Base-by-base conservation (phyloP, 2,797 vertebrate genomes). In the Novumbra hubbsi region DNA sequence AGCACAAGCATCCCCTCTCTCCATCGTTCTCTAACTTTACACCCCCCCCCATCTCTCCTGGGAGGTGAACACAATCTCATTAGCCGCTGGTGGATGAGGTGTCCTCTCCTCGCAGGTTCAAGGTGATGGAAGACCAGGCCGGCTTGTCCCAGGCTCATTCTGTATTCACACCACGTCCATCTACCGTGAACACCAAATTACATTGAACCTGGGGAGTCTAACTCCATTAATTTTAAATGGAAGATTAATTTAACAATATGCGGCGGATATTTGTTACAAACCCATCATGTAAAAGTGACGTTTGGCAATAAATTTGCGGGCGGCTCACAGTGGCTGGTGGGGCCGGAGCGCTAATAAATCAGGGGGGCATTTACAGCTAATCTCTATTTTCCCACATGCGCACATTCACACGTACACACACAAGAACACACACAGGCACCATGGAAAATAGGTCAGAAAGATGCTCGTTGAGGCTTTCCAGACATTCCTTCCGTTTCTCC, bases 211-310 rank as follows among this genome's bases (percentile, higher is more conserved):
- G 94, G 97, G 97, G 96, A 98, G 96, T 98, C 96, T 95, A 97
- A 98, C 96, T 98, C 96, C 96, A 99, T 99, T 98, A 98, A 98
- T 98, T 98, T 98, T 97, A 98, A 98, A 99, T 97, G 97, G 96
- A 97, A 98, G 96, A 98, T 98, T 99, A 98, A 99, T 98, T 98
- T 98, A 97, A 98, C 96, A 99, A 98, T 98, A 98, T 98, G 96
- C 95, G 91, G 95, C 94, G 94, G 96, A 97, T 97, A 98, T 99
- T 97, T 98, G 96, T 97, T 98, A 98, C 96, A 97, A 97, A 97
- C 96, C 97, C 96, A 96, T 98, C 96, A 96, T 97, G 96, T 96
- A 96, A 95, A 98, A 97, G 95, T 96, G 96, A 98, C 93, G 89
- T 95, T 95, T 94, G 92, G 95, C 95, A 94, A 98, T 98, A 98